phyloP scores from a whole-genome alignment of 2,888 invertebrate species.

The Drosophila tanythrix region DNA sequence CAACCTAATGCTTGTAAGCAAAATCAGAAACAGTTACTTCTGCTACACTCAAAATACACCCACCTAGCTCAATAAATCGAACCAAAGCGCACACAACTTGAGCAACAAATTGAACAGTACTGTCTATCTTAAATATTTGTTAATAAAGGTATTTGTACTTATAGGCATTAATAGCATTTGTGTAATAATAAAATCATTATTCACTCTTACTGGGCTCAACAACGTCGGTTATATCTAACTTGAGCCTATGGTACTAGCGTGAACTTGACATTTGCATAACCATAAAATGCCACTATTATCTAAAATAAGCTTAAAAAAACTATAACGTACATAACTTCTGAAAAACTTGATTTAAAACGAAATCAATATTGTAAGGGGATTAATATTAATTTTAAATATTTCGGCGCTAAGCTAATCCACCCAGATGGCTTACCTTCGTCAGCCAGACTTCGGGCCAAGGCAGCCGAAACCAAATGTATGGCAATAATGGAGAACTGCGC shows the following conservation, averaged over 20 bases:
- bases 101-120: slow-evolving; percentile 6
- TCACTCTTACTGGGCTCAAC: slow-evolving; percentile 7
- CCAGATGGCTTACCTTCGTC: slow-evolving; percentile 86
- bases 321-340: slow-evolving; percentile 34
- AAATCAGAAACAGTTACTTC: not conserved
- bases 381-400: slow-evolving; percentile 1
- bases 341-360: slow-evolving; percentile 34
- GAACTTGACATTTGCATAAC: slow-evolving; percentile 18
- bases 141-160: not conserved
- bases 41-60: slow-evolving; percentile 34
- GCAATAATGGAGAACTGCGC: slow-evolving; percentile 97
- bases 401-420: slow-evolving; percentile 13
- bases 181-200: slow-evolving; percentile 4
- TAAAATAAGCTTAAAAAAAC: slow-evolving; percentile 40
- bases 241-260: slow-evolving; percentile 5
- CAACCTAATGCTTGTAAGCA: not conserved
- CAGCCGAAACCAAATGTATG: slow-evolving; percentile 94
- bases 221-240: slow-evolving; percentile 8
- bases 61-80: slow-evolving; percentile 33
- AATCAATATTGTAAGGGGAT: slow-evolving; percentile 3
- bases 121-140: slow-evolving; percentile 22
- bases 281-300: not conserved
- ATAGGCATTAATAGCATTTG: slow-evolving; percentile 19
- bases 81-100: slow-evolving; percentile 34
- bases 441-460: slow-evolving; percentile 94